Evolutionary conservation across 2,797 vertebrate genomes (phyloP).

Genomic region (Alectoris magna): DNA sequence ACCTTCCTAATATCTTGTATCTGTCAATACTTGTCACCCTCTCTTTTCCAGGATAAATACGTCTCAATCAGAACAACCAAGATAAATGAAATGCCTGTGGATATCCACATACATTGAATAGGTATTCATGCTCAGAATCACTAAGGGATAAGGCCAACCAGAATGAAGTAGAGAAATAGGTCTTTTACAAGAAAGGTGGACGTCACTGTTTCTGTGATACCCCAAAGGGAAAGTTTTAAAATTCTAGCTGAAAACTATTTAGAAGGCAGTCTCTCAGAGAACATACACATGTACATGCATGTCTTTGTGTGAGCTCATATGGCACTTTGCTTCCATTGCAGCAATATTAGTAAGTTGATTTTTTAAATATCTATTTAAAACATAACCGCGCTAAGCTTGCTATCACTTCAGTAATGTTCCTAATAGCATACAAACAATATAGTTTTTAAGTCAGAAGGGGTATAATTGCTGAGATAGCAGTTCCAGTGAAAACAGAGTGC

Average conservation of each 20-base stretch:
- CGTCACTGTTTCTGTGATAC: neutral
- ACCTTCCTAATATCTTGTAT: constrained; percentile 5
- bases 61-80: neutral
- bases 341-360: neutral
- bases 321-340: neutral
- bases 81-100: constrained; percentile 60
- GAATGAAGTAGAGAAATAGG: neutral
- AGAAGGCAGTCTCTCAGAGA: neutral
- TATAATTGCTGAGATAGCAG: neutral
- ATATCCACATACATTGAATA: constrained; percentile 33
- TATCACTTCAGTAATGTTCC: neutral
- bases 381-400: neutral
- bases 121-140: constrained; percentile 16
- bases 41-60: constrained; percentile 13
- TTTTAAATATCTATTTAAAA: neutral
- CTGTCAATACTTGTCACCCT: constrained; percentile 36
- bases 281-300: accelerated
- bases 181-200: neutral
- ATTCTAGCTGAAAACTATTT: neutral
- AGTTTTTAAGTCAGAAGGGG: neutral
- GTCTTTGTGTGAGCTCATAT: neutral
- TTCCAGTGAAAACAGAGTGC: neutral
- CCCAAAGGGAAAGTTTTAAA: neutral
- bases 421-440: neutral
- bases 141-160: neutral